A percentile compares a stretch with the other conserved stretches of the same genome.
phyloP scores from a whole-genome alignment of 2,888 invertebrate genomes.

The Drosophila emarginata region DNA sequence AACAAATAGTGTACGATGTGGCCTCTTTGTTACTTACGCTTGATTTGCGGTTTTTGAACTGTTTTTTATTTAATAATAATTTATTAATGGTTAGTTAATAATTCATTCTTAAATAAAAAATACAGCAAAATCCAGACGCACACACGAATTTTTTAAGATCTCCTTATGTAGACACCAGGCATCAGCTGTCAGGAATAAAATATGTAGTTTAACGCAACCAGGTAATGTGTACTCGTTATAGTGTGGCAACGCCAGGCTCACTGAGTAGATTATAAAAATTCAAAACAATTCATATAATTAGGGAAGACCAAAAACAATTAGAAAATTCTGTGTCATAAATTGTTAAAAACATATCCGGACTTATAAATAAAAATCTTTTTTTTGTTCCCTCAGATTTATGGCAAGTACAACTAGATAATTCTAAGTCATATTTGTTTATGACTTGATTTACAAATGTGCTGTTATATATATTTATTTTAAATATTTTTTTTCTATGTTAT shows the following conservation, averaged over 20 bases:
- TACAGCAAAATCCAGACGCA: slow-evolving; percentile 79
- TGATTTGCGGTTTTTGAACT: slow-evolving; percentile 71
- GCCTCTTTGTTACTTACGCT: slow-evolving; percentile 52
- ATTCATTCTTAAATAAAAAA: slow-evolving; percentile 81
- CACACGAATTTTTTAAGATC: slow-evolving; percentile 44
- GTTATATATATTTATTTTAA: too few species aligned
- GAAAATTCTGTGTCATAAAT: background rate
- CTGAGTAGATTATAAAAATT: background rate
- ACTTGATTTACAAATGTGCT: too few species aligned
- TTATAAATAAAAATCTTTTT: too few species aligned
- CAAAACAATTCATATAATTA: background rate
- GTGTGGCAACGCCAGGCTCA: background rate
- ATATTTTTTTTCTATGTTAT: too few species aligned
- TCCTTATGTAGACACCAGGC: slow-evolving; percentile 43
- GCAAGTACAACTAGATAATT: too few species aligned
- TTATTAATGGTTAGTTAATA: slow-evolving; percentile 73
- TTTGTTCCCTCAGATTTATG: too few species aligned
- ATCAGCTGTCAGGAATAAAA: slow-evolving; percentile 20
- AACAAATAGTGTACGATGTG: background rate
- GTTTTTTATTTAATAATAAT: slow-evolving; percentile 82
- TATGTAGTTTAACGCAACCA: background rate
- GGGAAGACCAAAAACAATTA: background rate
- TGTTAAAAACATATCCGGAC: too few species aligned
- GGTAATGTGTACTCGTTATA: background rate
- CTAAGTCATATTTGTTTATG: too few species aligned